Percentiles rank a stretch among this genome's conserved stretches.
These are phyloP conservation scores for Xiphophorus hellerii DNA, from an alignment of 2,113 vertebrate species.

Conservation along the genomic window DNA sequence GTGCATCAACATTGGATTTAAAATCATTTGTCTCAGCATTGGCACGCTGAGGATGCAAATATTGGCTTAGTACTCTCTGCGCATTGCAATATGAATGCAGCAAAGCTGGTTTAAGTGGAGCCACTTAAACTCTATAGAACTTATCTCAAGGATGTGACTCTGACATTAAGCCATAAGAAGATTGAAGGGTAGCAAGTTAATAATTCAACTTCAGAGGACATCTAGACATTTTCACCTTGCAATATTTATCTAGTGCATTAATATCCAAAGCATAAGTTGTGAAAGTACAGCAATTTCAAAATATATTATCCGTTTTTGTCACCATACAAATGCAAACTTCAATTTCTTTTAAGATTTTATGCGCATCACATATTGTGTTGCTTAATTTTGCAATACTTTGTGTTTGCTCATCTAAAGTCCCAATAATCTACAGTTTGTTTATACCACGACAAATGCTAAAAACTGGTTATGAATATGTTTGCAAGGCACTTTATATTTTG, in stretches of 20 bases:
- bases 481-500: background rate
- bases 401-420: background rate
- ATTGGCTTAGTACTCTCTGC: background rate
- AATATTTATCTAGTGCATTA: background rate
- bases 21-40: constrained; percentile 12
- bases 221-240: background rate
- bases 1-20: constrained; percentile 33
- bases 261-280: background rate
- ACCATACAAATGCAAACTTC: no score
- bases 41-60: constrained; percentile 9
- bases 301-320: no score
- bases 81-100: background rate
- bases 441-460: background rate
- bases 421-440: background rate
- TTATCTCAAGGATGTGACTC: background rate
- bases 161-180: background rate
- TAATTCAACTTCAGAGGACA: background rate
- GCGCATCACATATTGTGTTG: no score
- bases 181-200: background rate
- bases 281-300: background rate
- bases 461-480: background rate
- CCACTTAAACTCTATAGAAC: background rate
- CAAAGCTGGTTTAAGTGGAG: background rate
- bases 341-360: no score
- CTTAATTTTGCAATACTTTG: background rate